Percentiles rank a stretch among this genome's conserved stretches.
These are phyloP conservation scores for Porites cylindrica DNA, from an alignment of 92 coral and sea anemone genomes.

Conservation along the genomic window DNA sequence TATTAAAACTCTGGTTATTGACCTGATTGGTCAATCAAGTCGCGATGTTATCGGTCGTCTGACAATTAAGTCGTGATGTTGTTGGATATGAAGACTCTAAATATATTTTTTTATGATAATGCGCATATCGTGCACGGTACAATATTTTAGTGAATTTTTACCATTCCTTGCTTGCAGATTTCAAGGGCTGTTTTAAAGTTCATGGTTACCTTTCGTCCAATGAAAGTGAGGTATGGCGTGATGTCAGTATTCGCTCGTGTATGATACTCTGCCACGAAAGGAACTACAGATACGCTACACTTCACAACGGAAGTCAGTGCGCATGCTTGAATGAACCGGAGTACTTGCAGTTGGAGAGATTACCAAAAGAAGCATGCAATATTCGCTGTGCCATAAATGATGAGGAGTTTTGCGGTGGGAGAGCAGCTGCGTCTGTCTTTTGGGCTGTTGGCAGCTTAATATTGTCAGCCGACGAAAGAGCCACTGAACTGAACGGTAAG, in stretches of 20 bases:
- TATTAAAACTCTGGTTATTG: too few relatives aligned
- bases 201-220: conserved; percentile 78
- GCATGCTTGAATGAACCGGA: conserved; percentile 67
- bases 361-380: conserved; percentile 60
- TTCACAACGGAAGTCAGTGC: conserved; percentile 83
- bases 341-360: conserved; percentile 52
- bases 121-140: too few relatives aligned
- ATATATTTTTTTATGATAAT: too few relatives aligned
- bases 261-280: conserved; percentile 78
- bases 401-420: conserved; percentile 79
- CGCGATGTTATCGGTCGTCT: too few relatives aligned
- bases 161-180: conserved; percentile 48
- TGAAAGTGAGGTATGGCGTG: conserved; percentile 70
- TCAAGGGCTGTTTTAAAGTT: conserved; percentile 77
- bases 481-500: conserved; percentile 33
- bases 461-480: conserved; percentile 39
- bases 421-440: conserved; percentile 69
- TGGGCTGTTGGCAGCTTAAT: conserved; percentile 56
- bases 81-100: too few relatives aligned
- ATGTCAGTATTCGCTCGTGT: conserved; percentile 76
- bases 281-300: conserved; percentile 58
- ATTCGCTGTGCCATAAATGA: conserved; percentile 55
- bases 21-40: too few relatives aligned
- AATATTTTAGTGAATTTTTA: too few relatives aligned
- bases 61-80: too few relatives aligned